phyloP scores from a whole-genome alignment of 1,140 invertebrate genomes.

The Caenorhabditis brenneri region DNA sequence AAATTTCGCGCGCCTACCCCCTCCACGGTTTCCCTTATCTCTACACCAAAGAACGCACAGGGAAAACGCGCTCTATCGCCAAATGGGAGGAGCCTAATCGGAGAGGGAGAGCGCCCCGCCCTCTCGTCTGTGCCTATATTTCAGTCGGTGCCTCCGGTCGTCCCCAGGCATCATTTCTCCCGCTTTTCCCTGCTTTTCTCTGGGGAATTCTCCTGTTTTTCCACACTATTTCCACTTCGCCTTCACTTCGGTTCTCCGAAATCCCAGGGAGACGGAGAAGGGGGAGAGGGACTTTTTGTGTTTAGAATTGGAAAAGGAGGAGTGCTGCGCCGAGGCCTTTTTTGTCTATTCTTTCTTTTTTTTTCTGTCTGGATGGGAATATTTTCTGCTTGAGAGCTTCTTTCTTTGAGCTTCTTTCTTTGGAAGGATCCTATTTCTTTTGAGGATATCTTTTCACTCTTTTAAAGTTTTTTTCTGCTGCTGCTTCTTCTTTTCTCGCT shows the following conservation, averaged over 20 bases:
- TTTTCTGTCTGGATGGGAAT: not conserved
- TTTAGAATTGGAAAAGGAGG: not conserved
- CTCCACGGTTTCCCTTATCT: not conserved
- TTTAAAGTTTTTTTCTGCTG: not conserved
- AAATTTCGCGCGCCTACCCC: not conserved
- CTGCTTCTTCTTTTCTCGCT: not conserved
- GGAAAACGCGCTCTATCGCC: not conserved
- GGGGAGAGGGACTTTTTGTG: not conserved
- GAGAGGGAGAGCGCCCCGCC: not conserved
- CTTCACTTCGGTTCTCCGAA: not conserved
- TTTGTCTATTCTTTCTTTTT: not conserved
- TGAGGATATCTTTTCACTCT: not conserved
- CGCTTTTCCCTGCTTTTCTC: not conserved
- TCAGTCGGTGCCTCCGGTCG: constrained; percentile 33
- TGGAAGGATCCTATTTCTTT: not conserved
- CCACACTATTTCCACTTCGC: not conserved
- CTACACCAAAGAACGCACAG: constrained; percentile 1
- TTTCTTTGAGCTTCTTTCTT: not conserved
- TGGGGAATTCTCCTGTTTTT: not conserved
- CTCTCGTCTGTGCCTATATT: constrained; percentile 24
- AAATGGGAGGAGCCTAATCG: not conserved
- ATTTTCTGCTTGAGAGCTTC: not conserved
- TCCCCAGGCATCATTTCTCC: not conserved
- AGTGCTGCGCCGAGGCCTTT: not conserved
- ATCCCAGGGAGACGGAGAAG: not conserved